Conservation (phyloP, 2,113 vertebrate species). For the Chloroceryle aenea region DNA sequence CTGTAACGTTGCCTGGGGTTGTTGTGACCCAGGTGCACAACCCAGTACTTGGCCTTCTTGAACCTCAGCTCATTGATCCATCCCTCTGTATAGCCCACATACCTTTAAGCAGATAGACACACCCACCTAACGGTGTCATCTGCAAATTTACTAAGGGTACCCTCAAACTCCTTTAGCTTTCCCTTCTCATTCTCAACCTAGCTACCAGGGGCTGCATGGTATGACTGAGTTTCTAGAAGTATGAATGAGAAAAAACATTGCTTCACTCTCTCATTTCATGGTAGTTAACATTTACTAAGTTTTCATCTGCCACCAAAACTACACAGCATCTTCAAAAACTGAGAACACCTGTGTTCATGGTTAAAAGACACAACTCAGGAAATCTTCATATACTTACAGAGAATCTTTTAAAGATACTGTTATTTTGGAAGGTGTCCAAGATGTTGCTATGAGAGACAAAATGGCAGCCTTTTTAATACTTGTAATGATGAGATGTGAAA, state of each 20-base stretch:
- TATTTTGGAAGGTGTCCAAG: background rate
- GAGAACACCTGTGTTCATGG: background rate
- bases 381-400: background rate
- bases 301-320: background rate
- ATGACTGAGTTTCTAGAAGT: background rate
- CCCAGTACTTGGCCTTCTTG: no score
- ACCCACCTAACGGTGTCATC: no score
- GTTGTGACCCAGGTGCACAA: no score
- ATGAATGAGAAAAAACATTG: background rate
- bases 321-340: background rate
- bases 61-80: no score
- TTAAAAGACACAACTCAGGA: background rate
- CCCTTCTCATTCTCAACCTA: background rate
- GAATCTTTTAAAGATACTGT: background rate
- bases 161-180: background rate
- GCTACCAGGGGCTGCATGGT: background rate
- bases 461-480: background rate
- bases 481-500: background rate
- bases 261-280: background rate
- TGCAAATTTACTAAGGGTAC: no score
- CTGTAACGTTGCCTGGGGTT: no score
- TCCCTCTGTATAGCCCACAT: no score
- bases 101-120: no score
- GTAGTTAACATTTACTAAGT: background rate
- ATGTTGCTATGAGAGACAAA: background rate